Percentiles rank a stretch among this genome's conserved stretches.
These are phyloP conservation scores for Dromaius novaehollandiae DNA, from an alignment of 2,113 vertebrate species.

Conservation along the genomic window DNA sequence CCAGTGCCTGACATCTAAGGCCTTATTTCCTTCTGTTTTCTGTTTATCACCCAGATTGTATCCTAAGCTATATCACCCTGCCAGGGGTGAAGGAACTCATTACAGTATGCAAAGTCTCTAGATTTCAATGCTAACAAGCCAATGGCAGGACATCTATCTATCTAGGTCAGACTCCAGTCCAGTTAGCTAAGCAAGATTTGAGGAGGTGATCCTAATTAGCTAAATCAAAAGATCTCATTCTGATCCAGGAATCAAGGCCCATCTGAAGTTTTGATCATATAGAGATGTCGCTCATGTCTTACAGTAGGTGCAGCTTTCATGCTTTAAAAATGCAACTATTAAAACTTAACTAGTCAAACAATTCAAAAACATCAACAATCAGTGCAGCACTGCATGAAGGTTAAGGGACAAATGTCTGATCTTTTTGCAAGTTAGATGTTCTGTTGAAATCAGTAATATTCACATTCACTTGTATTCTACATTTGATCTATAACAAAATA, in stretches of 20 bases:
- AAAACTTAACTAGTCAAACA: background rate
- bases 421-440: background rate
- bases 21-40: background rate
- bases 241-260: background rate
- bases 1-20: background rate
- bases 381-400: background rate
- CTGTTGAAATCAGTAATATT: background rate
- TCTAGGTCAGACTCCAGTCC: background rate
- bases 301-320: background rate
- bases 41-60: background rate
- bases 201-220: background rate
- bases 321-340: background rate
- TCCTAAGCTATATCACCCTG: background rate
- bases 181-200: background rate
- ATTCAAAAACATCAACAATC: background rate
- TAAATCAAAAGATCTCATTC: background rate
- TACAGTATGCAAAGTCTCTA: background rate
- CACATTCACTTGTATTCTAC: background rate
- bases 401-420: background rate
- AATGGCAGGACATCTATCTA: background rate
- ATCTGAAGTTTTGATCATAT: background rate
- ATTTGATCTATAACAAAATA: background rate
- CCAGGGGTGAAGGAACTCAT: background rate
- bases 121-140: background rate
- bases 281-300: background rate